phyloP scores from a whole-genome alignment of 2,888 invertebrate genomes.

The Dromius quadrimaculatus region DNA sequence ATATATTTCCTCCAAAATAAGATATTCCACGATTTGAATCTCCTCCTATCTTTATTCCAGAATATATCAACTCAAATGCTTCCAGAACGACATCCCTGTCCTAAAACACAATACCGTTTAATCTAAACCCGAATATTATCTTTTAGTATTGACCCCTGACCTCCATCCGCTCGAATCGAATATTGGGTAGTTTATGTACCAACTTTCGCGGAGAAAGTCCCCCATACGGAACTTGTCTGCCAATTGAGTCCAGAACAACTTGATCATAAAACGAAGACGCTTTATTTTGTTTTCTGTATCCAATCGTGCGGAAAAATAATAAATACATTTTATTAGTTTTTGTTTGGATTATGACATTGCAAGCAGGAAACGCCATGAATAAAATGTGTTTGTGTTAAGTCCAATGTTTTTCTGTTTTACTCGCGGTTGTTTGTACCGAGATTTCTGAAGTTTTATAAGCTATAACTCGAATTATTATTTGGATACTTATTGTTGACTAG shows the following conservation, averaged over 20 bases:
- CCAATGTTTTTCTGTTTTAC: slow-evolving; percentile 26
- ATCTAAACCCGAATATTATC: slow-evolving; percentile 58
- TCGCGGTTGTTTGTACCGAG: slow-evolving; percentile 30
- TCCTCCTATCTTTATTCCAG: background rate
- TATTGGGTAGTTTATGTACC: slow-evolving; percentile 35
- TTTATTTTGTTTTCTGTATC: slow-evolving; percentile 44
- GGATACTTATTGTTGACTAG: too few relatives aligned
- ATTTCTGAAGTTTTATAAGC: slow-evolving; percentile 29
- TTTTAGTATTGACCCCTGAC: slow-evolving; percentile 56
- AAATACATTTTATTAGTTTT: slow-evolving; percentile 50
- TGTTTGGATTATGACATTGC: slow-evolving; percentile 28
- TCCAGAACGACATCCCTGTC: slow-evolving; percentile 22
- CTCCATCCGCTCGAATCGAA: slow-evolving; percentile 37
- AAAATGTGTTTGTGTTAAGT: slow-evolving; percentile 40
- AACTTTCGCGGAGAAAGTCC: slow-evolving; percentile 17
- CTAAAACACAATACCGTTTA: slow-evolving; percentile 55
- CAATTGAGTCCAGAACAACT: slow-evolving; percentile 47
- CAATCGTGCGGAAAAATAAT: slow-evolving; percentile 50
- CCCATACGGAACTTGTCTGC: slow-evolving; percentile 45
- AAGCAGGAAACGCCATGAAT: slow-evolving; percentile 29
- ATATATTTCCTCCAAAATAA: slow-evolving; percentile 9
- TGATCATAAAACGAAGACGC: slow-evolving; percentile 45
- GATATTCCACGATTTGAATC: slow-evolving; percentile 5
- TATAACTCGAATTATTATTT: slow-evolving; percentile 36
- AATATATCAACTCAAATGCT: slow-evolving; percentile 25